Conservation (phyloP, 1,140 invertebrate genomes). For the Saccostrea echinata region DNA sequence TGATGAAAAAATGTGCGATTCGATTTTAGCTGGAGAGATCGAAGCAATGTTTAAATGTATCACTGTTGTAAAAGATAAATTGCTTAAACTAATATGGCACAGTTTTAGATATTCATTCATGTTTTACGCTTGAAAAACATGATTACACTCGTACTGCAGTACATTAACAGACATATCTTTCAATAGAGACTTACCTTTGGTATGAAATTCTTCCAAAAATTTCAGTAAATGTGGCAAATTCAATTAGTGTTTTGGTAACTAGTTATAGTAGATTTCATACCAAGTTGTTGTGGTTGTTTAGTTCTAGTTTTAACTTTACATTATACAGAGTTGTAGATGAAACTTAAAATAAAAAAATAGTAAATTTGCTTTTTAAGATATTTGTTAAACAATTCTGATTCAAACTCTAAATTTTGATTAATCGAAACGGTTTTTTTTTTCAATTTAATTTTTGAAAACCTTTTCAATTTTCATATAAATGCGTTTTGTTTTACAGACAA, state of each 20-base stretch:
- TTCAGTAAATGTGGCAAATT: no score
- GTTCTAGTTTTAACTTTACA: background rate
- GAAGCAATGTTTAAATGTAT: no score
- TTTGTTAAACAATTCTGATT: background rate
- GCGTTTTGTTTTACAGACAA: conserved; percentile 41
- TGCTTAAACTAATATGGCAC: no score
- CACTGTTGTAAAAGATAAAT: no score
- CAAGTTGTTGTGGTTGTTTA: background rate
- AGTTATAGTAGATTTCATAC: background rate
- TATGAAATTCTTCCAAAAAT: background rate
- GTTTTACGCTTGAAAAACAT: background rate
- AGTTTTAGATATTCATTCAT: no score
- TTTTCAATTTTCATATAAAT: no score
- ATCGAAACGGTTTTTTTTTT: no score
- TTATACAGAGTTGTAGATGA: background rate
- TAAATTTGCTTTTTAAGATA: background rate
- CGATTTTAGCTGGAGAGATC: no score
- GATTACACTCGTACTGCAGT: background rate
- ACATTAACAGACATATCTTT: background rate
- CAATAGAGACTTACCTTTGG: background rate
- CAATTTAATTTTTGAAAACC: no score
- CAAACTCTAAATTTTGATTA: no score
- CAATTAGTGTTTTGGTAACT: no score
- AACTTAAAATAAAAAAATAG: background rate
- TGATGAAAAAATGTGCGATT: no score